Conservation (phyloP, 2,888 invertebrate species). For the Philonicus albiceps region DNA sequence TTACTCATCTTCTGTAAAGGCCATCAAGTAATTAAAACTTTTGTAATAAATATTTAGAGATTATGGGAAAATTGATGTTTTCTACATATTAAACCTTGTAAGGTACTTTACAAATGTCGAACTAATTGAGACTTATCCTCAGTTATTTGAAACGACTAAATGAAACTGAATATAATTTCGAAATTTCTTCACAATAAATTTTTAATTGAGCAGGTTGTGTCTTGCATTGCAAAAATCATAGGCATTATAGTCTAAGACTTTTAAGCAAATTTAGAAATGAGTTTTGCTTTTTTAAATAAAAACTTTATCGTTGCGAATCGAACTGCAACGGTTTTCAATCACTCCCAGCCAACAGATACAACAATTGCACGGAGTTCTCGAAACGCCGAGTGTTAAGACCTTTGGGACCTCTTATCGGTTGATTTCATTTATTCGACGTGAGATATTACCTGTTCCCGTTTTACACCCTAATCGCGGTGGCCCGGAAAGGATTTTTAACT, state of each 20-base stretch:
- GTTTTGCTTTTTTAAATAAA: not conserved
- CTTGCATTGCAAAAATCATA: not conserved
- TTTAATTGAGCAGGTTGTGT: not conserved
- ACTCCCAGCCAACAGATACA: not conserved
- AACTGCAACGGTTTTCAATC: not conserved
- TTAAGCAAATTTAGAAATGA: not conserved
- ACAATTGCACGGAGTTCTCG: not conserved
- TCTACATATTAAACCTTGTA: not conserved
- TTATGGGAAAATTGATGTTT: not conserved
- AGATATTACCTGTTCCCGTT: not conserved
- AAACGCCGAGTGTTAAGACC: not conserved
- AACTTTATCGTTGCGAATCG: not conserved
- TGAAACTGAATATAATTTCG: not conserved
- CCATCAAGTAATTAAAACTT: not conserved
- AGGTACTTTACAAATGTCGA: not conserved
- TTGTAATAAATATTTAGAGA: not conserved
- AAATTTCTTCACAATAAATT: not conserved
- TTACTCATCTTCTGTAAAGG: not conserved
- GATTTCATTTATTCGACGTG: not conserved
- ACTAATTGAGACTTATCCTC: not conserved
- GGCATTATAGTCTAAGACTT: not conserved
- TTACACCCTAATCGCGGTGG: not conserved
- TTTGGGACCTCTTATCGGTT: not conserved
- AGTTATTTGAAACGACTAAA: not conserved
- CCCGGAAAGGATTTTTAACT: constrained; percentile 12